Base-by-base conservation (phyloP, 2,113 vertebrate species). In the Eurypyga helias region DNA sequence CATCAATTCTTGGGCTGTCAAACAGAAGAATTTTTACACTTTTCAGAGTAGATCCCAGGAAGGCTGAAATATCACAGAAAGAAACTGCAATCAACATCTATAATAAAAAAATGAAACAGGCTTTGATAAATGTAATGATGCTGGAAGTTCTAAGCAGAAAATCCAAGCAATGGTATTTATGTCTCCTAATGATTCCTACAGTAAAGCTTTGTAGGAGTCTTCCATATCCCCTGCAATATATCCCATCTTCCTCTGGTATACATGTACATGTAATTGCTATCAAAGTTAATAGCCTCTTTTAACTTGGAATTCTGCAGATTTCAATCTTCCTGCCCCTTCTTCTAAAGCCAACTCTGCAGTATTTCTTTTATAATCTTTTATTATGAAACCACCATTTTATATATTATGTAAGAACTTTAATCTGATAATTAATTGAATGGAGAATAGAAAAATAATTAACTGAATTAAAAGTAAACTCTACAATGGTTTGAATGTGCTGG, bases 381-480 rank as follows among this genome's bases (percentile, higher is more conserved):
- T 83, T 89, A 89, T 76, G 51, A 55, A 51, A 92, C 51, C 16
- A 29, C 28, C 45, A 36, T 71, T 97, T 77, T 71, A 71, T n/a
- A 41, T 70, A 77, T 83, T 91, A 80, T 33, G 8, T 76, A 94
- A 94, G 70, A 90, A 77, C 23, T 31, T 88, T 76, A 84, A 94
- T 92, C 75, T 90, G 92, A 57, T 81, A 94, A 92, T 72, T 94
- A 94, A 89, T 36, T 87, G 65, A 86, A 83, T 66, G 29, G 24
- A 84, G 86, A 96, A 75, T 21, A 84, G 34, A 11, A 87, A 93
- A 97, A 90, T 87, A 95, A 96, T 89, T 89, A 96, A 87, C 25
- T 36, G 12, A 33, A 91, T 92, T 92, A 82, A 92, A 94, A 89
- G 31, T 43, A 61, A 92, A 46, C 76, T 71, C 72, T 62, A 71